These are phyloP conservation scores for Metallyticus violacea DNA, from an alignment of 2,888 invertebrate species.

Conservation along the genomic window DNA sequence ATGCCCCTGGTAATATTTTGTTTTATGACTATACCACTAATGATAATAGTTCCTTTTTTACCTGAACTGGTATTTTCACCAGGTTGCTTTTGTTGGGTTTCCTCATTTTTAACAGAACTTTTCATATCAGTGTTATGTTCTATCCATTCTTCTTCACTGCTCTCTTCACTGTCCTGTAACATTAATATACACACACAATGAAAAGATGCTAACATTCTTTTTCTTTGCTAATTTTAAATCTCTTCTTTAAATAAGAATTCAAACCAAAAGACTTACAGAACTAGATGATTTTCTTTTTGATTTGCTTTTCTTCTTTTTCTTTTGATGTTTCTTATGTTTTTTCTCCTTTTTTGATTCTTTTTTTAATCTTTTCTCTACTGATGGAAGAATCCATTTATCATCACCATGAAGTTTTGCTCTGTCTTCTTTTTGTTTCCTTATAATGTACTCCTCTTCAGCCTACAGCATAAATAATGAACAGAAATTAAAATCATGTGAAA, in stretches of 20 bases:
- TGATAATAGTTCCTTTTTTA: no score
- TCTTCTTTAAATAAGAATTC: neutral
- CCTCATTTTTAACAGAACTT: slow-evolving; percentile 1
- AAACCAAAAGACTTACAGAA: slow-evolving; percentile 18
- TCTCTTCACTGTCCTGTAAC: slow-evolving; percentile 26
- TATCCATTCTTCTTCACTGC: slow-evolving; percentile 58
- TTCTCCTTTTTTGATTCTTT: slow-evolving; percentile 16
- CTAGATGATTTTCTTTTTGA: slow-evolving; percentile 14
- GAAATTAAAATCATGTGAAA: no score
- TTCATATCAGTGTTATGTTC: slow-evolving; percentile 48
- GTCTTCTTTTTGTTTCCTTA: slow-evolving; percentile 34
- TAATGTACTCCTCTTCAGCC: slow-evolving; percentile 38
- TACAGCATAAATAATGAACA: slow-evolving; percentile 21
- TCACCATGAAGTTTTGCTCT: slow-evolving; percentile 39
- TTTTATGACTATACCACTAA: no score
- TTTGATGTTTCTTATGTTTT: slow-evolving; percentile 27
- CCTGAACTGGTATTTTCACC: neutral
- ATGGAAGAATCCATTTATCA: slow-evolving; percentile 48
- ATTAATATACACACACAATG: neutral
- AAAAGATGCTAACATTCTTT: neutral
- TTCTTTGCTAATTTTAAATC: no score
- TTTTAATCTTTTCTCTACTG: slow-evolving; percentile 41
- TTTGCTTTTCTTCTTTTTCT: slow-evolving; percentile 27
- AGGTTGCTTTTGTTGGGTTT: neutral
- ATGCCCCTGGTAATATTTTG: no score